Conservation (phyloP, 37 sponge, comb jelly and placozoan species). For the Cliona cf. orientalis region DNA sequence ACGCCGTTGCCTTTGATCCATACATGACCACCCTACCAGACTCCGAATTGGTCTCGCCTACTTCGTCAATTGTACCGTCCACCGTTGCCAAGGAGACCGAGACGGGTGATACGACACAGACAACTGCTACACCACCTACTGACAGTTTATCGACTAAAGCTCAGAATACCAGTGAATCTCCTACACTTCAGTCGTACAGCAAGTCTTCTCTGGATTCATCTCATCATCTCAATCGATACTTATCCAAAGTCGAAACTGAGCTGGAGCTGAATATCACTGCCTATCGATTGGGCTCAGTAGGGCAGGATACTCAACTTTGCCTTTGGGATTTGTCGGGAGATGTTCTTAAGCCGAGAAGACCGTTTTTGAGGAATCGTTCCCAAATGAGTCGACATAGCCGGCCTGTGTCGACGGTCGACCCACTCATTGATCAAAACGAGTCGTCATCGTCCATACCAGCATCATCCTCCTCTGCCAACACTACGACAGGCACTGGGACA, state of each 20-base stretch:
- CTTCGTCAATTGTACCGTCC: too few species aligned
- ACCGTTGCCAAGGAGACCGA: too few species aligned
- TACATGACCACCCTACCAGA: constrained; percentile 42
- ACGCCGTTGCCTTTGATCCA: constrained; percentile 92
- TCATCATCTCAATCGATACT: constrained; percentile 10
- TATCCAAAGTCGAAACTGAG: constrained; percentile 1
- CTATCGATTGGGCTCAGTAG: constrained; percentile 92
- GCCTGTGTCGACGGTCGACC: constrained; percentile 16
- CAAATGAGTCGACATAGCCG: constrained; percentile 11
- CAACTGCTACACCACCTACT: too few species aligned
- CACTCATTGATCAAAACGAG: too few species aligned
- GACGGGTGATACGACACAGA: too few species aligned
- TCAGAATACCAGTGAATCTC: background rate
- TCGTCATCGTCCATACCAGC: too few species aligned
- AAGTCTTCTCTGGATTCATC: background rate
- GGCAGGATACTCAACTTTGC: constrained; percentile 89
- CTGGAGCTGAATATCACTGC: background rate
- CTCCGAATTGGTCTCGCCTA: background rate
- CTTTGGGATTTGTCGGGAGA: constrained; percentile 95
- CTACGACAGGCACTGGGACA: background rate
- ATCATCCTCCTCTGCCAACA: background rate
- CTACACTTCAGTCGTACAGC: constrained; percentile 1
- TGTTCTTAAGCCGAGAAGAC: constrained; percentile 48
- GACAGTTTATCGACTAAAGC: too few species aligned
- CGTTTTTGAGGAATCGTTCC: constrained; percentile 33